A percentile compares a stretch with the other conserved stretches of the same genome.
These are phyloP conservation scores for Leptoclinus maculatus DNA, from an alignment of 2,797 vertebrate species.

Conservation along the genomic window DNA sequence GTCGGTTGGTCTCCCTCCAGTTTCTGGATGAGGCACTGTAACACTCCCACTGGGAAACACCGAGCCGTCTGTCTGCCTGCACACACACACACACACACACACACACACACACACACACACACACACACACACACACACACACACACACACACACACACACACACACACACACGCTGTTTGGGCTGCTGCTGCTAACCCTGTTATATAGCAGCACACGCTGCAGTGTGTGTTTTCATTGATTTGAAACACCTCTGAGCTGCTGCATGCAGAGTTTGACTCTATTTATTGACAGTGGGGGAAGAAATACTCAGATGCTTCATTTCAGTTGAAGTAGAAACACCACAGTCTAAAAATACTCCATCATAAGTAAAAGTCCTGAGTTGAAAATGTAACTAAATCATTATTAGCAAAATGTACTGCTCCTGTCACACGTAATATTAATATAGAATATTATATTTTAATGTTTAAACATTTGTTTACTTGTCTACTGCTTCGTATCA, in stretches of 20 bases:
- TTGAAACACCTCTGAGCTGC: neutral
- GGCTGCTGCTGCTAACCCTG: neutral
- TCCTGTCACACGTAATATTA: too few relatives aligned
- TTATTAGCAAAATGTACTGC: neutral
- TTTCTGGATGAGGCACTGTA: constrained; percentile 11
- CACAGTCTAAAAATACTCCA: neutral
- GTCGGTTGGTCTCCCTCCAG: constrained; percentile 1
- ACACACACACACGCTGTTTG: neutral
- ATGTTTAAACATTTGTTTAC: neutral
- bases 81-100: too few relatives aligned
- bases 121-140: neutral
- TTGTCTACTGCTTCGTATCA: neutral
- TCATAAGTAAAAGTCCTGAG: neutral
- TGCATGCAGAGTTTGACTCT: neutral
- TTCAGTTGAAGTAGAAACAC: neutral
- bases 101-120: neutral
- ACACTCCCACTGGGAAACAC: constrained; percentile 20
- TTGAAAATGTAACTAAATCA: neutral
- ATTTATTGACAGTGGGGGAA: neutral
- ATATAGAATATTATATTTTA: neutral
- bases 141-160: neutral
- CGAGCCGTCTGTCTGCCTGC: constrained; percentile 10
- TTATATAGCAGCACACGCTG: neutral
- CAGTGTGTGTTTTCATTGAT: constrained; percentile 1
- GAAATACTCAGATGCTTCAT: neutral